These are phyloP conservation scores for Pseudoatta argentina DNA, from an alignment of 1,140 invertebrate genomes.

Conservation along the genomic window DNA sequence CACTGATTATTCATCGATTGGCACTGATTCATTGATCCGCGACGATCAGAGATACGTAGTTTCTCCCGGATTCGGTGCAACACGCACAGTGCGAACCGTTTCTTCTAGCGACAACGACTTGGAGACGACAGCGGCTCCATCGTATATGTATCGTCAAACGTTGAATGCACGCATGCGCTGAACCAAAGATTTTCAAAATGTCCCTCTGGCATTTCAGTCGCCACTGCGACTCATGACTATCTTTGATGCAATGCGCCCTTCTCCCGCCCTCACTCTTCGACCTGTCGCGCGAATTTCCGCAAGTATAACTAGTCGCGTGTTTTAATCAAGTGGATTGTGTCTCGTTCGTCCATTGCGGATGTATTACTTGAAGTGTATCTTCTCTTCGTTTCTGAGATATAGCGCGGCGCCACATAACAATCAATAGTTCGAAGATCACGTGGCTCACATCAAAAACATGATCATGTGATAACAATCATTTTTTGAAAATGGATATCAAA, in stretches of 20 bases:
- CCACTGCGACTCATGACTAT: constrained; percentile 19
- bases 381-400: neutral
- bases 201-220: constrained; percentile 70
- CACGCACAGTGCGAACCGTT: neutral
- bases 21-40: constrained; percentile 15
- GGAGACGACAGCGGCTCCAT: constrained; percentile 69
- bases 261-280: neutral
- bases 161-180: constrained; percentile 79
- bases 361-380: neutral
- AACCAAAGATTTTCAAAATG: constrained; percentile 83
- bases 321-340: constrained; percentile 7
- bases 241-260: constrained; percentile 9
- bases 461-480: neutral
- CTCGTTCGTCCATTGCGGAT: neutral
- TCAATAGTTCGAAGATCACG: neutral
- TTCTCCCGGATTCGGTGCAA: neutral
- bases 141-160: constrained; percentile 68
- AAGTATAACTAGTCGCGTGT: constrained; percentile 12
- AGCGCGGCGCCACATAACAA: neutral
- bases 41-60: neutral
- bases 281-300: neutral
- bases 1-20: neutral
- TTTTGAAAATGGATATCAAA: neutral
- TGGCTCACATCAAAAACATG: neutral
- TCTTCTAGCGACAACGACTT: constrained; percentile 45